Percentiles rank a stretch among this genome's conserved stretches.
phyloP scores from a whole-genome alignment of 2,113 vertebrate species.

The Poeciliopsis turrubarensis region DNA sequence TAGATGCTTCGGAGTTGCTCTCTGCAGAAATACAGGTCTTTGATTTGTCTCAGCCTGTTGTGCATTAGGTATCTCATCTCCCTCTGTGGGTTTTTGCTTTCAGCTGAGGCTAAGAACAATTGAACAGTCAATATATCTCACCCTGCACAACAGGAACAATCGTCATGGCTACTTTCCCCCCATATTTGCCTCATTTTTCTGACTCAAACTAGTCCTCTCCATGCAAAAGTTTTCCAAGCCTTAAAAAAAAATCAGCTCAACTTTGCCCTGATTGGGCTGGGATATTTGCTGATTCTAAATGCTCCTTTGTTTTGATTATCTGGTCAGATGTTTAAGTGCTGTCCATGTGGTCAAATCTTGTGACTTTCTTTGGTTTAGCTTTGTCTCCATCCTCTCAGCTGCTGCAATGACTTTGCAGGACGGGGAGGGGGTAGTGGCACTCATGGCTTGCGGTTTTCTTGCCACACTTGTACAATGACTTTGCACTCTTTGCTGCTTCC shows the following conservation, averaged over 20 bases:
- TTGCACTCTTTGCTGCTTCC: constrained; percentile 35
- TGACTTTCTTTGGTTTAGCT: constrained; percentile 31
- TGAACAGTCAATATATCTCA: constrained; percentile 57
- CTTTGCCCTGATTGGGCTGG: constrained; percentile 2
- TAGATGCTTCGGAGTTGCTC: constrained; percentile 19
- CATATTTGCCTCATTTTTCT: constrained; percentile 6
- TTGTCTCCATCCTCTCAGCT: constrained; percentile 15
- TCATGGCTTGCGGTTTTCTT: constrained; percentile 45
- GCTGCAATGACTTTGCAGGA: constrained; percentile 45
- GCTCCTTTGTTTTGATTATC: constrained; percentile 16
- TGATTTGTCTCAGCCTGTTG: constrained; percentile 58
- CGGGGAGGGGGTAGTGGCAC: constrained; percentile 22
- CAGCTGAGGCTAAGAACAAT: constrained; percentile 46
- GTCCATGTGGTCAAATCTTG: constrained; percentile 38
- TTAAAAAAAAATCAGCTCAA: constrained; percentile 19
- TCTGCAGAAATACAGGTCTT: constrained; percentile 24
- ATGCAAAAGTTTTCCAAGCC: constrained; percentile 42
- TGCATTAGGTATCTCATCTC: constrained; percentile 46
- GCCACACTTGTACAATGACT: constrained; percentile 39
- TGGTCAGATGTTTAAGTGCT: constrained; percentile 55
- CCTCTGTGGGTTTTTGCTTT: constrained; percentile 56
- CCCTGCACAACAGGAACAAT: constrained; percentile 23
- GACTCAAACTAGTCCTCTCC: neutral
- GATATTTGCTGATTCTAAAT: neutral
- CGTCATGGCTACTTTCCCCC: neutral